Conservation (phyloP, 2,797 vertebrate genomes). For the Heteromormyrus szaboi region DNA sequence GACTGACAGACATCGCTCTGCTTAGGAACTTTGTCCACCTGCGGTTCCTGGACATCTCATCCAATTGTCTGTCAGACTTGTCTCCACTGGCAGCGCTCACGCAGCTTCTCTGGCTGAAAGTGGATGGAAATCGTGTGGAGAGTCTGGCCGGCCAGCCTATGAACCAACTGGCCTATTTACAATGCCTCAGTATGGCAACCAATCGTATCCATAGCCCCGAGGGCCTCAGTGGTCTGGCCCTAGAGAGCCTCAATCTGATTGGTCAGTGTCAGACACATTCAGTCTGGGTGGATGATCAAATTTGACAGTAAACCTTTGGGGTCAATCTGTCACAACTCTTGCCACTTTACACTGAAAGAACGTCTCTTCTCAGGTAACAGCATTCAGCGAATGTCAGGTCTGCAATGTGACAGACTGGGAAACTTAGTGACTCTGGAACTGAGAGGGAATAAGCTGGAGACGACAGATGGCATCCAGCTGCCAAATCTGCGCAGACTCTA, state of each 20-base stretch:
- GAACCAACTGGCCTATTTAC: conserved; percentile 71
- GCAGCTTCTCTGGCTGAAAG: conserved; percentile 85
- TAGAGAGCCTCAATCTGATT: conserved; percentile 74
- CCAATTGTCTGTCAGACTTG: conserved; percentile 76
- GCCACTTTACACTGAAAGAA: neutral
- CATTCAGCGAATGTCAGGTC: conserved; percentile 58
- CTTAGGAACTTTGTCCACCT: conserved; percentile 74
- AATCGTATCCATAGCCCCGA: conserved; percentile 67
- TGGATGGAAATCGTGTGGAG: conserved; percentile 69
- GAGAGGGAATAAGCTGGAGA: conserved; percentile 73
- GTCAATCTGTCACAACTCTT: neutral
- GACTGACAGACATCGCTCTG: conserved; percentile 70
- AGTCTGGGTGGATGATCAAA: neutral
- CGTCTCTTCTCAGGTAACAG: conserved; percentile 66
- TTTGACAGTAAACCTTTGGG: neutral
- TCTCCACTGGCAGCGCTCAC: conserved; percentile 69
- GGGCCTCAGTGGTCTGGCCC: conserved; percentile 65
- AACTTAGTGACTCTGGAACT: conserved; percentile 79
- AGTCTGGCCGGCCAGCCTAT: conserved; percentile 58
- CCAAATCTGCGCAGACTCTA: conserved; percentile 75
- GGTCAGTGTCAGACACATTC: conserved; percentile 54
- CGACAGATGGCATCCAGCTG: conserved; percentile 72
- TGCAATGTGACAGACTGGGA: conserved; percentile 59
- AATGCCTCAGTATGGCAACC: conserved; percentile 72
- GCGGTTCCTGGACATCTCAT: conserved; percentile 83